Evolutionary conservation across 2,888 invertebrate genomes (phyloP).

Genomic region (Nymphalis c-album): DNA sequence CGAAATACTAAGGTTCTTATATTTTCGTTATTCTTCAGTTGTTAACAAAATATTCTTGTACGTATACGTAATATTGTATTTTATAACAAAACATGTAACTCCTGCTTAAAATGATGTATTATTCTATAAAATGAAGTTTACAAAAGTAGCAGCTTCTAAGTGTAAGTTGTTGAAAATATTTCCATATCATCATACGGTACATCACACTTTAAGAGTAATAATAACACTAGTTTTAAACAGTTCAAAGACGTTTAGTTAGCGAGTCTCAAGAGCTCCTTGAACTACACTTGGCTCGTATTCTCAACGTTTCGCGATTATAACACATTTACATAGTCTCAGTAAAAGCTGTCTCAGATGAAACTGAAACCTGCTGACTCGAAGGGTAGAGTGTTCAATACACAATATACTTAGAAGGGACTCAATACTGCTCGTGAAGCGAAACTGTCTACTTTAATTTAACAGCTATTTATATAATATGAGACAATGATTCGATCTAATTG

Average conservation of each 20-base stretch:
- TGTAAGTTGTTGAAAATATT: background rate
- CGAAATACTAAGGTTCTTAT: no score
- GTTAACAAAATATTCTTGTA: no score
- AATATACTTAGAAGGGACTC: background rate
- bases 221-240: background rate
- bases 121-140: no score
- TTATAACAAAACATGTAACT: no score
- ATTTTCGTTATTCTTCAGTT: no score
- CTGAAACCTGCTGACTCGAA: conserved; percentile 13
- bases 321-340: conserved; percentile 9
- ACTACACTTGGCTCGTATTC: background rate
- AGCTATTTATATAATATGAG: background rate
- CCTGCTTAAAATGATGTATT: no score
- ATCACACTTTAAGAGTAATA: background rate
- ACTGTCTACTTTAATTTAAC: background rate
- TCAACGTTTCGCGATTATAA: background rate
- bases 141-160: no score
- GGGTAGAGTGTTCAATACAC: conserved; percentile 4
- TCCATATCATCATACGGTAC: background rate
- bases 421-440: background rate
- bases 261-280: background rate
- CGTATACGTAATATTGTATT: no score
- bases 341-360: background rate
- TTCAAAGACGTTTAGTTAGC: conserved; percentile 4
- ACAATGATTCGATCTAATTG: background rate